These are phyloP conservation scores for Diabrotica balteata DNA, from an alignment of 2,888 invertebrate species.

Conservation along the genomic window DNA sequence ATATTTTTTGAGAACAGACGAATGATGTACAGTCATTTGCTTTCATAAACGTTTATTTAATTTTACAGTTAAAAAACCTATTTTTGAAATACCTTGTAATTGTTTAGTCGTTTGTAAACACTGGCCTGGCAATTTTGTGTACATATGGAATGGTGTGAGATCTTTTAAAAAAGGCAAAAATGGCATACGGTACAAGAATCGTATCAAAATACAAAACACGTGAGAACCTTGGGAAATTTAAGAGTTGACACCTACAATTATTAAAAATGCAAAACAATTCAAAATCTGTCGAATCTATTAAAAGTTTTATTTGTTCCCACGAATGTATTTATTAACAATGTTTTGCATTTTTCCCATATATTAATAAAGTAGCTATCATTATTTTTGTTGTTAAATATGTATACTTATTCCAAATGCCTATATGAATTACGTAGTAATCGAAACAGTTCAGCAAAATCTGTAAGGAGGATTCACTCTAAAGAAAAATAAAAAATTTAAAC, in stretches of 20 bases:
- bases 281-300: conserved; percentile 2
- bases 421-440: too few relatives aligned
- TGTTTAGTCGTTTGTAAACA: conserved; percentile 37
- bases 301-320: not conserved
- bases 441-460: too few relatives aligned
- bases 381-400: not conserved
- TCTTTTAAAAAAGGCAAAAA: conserved; percentile 43
- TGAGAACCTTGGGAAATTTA: too few relatives aligned
- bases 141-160: conserved; percentile 54
- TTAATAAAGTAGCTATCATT: not conserved
- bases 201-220: conserved; percentile 2
- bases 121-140: conserved; percentile 49
- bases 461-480: too few relatives aligned
- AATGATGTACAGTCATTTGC: too few relatives aligned
- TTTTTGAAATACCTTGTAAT: not conserved
- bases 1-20: too few relatives aligned
- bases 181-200: conserved; percentile 24
- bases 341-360: conserved; percentile 11
- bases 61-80: too few relatives aligned
- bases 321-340: conserved; percentile 3
- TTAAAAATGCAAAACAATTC: conserved; percentile 10
- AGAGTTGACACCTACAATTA: not conserved
- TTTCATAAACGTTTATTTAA: too few relatives aligned
- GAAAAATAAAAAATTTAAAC: too few relatives aligned
- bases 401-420: too few relatives aligned